phyloP scores from a whole-genome alignment of 2,113 vertebrate species.

The Laterallus jamaicensis region DNA sequence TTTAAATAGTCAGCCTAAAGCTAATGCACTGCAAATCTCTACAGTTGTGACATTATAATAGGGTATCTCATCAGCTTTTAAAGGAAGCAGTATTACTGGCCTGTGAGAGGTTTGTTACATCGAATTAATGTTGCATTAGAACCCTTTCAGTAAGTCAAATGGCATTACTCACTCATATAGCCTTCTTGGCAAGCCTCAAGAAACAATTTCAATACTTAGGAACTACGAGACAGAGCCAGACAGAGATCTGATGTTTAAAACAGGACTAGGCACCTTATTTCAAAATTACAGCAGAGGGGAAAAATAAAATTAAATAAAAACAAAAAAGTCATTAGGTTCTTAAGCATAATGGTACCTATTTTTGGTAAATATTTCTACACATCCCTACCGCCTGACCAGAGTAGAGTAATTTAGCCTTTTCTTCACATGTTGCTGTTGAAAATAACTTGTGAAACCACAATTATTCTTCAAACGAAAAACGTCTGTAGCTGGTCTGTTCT shows the following conservation, averaged over 20 bases:
- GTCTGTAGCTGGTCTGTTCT: background rate
- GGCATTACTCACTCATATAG: conserved; percentile 5
- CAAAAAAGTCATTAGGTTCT: background rate
- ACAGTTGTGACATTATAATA: background rate
- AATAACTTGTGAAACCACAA: conserved; percentile 7
- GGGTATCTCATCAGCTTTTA: background rate
- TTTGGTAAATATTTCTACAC: background rate
- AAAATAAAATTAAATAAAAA: background rate
- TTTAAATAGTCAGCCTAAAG: conserved; percentile 3
- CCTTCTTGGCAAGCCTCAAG: conserved; percentile 19
- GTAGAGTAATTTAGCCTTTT: background rate
- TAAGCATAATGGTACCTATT: background rate
- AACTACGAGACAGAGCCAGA: background rate
- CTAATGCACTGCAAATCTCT: background rate
- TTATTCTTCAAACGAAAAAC: background rate
- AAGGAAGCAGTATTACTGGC: background rate
- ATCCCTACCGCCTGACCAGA: background rate
- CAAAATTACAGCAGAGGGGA: background rate
- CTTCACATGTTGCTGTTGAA: background rate
- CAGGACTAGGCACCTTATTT: background rate
- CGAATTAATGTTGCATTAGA: conserved; percentile 23
- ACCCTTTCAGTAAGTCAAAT: conserved; percentile 26
- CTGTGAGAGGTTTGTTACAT: background rate
- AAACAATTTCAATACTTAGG: conserved; percentile 21
- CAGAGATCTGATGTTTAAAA: conserved; percentile 8